Conservation (phyloP, 2,888 invertebrate genomes). For the Eledona agricola region DNA sequence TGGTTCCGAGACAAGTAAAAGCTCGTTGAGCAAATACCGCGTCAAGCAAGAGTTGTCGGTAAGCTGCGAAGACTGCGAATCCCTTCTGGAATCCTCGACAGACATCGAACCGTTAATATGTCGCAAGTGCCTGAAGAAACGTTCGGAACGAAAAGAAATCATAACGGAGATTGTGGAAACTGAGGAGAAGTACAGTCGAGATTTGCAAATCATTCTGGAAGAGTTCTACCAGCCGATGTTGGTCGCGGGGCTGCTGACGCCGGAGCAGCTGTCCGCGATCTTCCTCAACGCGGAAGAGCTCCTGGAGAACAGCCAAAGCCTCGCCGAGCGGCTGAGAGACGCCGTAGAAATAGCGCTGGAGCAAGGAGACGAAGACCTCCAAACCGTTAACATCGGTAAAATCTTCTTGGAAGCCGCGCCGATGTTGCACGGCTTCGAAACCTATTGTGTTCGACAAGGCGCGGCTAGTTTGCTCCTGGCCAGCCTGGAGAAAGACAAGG, state of each 20-base stretch:
- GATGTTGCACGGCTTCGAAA: constrained; percentile 94
- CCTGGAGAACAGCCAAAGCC: constrained; percentile 82
- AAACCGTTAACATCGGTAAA: constrained; percentile 90
- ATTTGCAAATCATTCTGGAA: constrained; percentile 90
- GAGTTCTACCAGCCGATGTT: constrained; percentile 94
- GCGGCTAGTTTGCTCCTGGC: constrained; percentile 87
- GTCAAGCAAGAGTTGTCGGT: constrained; percentile 66
- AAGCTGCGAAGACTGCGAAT: constrained; percentile 86
- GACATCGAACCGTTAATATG: constrained; percentile 85
- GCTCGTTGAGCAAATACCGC: constrained; percentile 79
- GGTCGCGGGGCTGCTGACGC: constrained; percentile 88
- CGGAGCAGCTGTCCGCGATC: constrained; percentile 89
- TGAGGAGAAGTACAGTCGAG: constrained; percentile 93
- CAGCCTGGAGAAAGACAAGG: constrained; percentile 93
- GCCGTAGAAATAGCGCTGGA: constrained; percentile 86
- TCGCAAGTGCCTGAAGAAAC: constrained; percentile 86
- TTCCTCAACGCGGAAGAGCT: constrained; percentile 94
- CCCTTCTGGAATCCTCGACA: constrained; percentile 77
- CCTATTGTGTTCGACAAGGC: constrained; percentile 93
- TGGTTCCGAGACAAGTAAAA: constrained; percentile 90
- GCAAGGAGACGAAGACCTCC: constrained; percentile 83
- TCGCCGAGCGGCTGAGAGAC: constrained; percentile 86
- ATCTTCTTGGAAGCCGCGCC: constrained; percentile 89
- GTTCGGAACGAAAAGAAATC: constrained; percentile 92
- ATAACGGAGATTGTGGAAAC: constrained; percentile 96